Percentiles rank a stretch among this genome's conserved stretches.
phyloP scores from a whole-genome alignment of 2,888 invertebrate species.

The Pilophorus perplexus region DNA sequence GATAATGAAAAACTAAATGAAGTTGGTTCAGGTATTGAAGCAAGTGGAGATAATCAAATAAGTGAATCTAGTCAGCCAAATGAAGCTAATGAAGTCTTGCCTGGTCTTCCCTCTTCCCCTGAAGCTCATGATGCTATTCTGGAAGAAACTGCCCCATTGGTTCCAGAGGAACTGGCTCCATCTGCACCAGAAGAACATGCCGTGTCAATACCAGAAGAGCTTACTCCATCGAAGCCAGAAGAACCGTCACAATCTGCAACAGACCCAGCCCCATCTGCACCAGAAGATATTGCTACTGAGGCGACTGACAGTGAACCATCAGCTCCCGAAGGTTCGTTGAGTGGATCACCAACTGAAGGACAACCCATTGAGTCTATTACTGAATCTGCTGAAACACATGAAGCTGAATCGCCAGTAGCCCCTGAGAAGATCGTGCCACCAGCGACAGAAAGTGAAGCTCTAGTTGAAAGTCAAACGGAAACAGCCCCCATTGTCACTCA shows the following conservation, averaged over 20 bases:
- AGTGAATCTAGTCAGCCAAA: constrained; percentile 33
- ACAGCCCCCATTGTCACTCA: constrained; percentile 30
- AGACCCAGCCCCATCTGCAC: not conserved
- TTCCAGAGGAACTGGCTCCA: too few relatives aligned
- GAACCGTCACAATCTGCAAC: not conserved
- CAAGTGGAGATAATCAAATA: constrained; percentile 19
- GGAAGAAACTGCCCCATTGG: too few relatives aligned
- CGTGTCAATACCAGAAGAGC: too few relatives aligned
- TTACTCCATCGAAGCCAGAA: not conserved
- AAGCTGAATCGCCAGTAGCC: not conserved
- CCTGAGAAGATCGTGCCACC: not conserved
- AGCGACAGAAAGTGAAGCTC: not conserved
- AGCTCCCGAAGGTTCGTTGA: not conserved
- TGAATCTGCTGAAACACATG: not conserved
- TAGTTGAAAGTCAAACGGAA: constrained; percentile 21
- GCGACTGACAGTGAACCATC: not conserved
- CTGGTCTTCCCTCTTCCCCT: too few relatives aligned
- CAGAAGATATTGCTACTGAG: constrained; percentile 3
- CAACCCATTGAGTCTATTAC: too few relatives aligned
- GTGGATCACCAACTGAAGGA: not conserved
- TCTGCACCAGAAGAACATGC: too few relatives aligned
- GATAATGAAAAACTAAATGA: not conserved
- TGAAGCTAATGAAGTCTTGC: not conserved
- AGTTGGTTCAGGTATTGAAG: not conserved
- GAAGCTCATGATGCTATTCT: constrained; percentile 2